phyloP scores from a whole-genome alignment of 2,797 vertebrate genomes.

The Eulemur rubriventer region DNA sequence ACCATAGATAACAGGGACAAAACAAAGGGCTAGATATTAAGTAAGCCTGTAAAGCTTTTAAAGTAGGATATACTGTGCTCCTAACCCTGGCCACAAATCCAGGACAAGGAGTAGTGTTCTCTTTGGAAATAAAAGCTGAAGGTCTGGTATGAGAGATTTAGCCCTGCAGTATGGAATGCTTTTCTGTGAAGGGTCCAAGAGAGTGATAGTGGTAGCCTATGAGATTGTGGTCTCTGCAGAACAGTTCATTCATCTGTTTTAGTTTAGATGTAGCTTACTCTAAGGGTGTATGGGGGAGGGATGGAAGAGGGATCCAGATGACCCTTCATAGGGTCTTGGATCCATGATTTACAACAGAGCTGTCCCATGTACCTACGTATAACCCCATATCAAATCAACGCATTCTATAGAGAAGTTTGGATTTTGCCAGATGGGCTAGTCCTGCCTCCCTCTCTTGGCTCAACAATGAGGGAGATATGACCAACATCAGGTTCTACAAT shows the following conservation, averaged over 20 bases:
- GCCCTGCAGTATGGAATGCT: neutral
- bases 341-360: neutral
- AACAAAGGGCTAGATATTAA: neutral
- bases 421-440: neutral
- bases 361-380: neutral
- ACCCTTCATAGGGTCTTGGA: neutral
- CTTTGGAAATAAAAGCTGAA: conserved; percentile 17
- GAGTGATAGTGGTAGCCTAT: neutral
- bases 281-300: neutral
- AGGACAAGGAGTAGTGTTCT: neutral
- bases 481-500: neutral
- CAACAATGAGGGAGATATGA: neutral
- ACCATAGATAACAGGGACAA: neutral
- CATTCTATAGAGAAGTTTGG: neutral
- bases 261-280: conserved; percentile 6
- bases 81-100: neutral
- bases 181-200: conserved; percentile 15
- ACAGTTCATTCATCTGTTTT: neutral
- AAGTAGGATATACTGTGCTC: neutral
- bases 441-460: neutral
- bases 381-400: neutral
- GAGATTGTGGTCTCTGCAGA: neutral
- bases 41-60: neutral
- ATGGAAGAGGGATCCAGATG: neutral
- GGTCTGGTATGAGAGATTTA: neutral